Percentiles rank a stretch among this genome's conserved stretches.
These are phyloP conservation scores for Craterocephalus amniculus DNA, from an alignment of 2,797 vertebrate genomes.

Conservation along the genomic window DNA sequence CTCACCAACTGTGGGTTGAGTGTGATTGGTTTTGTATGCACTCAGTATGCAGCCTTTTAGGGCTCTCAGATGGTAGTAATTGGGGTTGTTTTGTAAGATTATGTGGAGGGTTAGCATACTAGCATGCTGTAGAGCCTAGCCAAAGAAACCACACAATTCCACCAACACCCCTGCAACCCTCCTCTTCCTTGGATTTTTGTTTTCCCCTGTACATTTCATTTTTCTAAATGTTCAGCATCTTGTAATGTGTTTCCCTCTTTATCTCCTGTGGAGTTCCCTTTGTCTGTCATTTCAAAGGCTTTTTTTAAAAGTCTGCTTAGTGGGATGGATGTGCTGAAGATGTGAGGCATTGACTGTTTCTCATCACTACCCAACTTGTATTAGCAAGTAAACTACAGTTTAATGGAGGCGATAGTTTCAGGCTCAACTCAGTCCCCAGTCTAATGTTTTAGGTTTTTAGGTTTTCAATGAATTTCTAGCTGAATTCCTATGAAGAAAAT, in stretches of 20 bases:
- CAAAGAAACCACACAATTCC: constrained; percentile 78
- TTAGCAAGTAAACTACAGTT: constrained; percentile 38
- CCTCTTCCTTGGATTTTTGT: constrained; percentile 46
- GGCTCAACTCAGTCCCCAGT: constrained; percentile 34
- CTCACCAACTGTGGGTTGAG: constrained; percentile 64
- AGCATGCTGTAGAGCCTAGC: constrained; percentile 76
- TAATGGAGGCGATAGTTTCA: constrained; percentile 17
- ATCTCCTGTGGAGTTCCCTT: constrained; percentile 43
- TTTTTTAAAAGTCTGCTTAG: constrained; percentile 25
- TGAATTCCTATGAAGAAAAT: constrained; percentile 16
- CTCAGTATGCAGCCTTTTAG: constrained; percentile 67
- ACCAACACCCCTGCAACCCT: constrained; percentile 58
- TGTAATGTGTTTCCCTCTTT: constrained; percentile 38
- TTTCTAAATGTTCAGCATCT: constrained; percentile 34
- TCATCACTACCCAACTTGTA: constrained; percentile 46
- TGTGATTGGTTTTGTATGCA: constrained; percentile 75
- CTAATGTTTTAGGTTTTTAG: constrained; percentile 28
- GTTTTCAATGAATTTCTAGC: constrained; percentile 25
- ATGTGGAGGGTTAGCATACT: constrained; percentile 79
- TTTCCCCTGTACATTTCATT: constrained; percentile 33
- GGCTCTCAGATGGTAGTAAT: constrained; percentile 83
- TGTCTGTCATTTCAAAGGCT: constrained; percentile 45
- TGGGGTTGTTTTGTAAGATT: constrained; percentile 77
- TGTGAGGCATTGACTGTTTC: constrained; percentile 52
- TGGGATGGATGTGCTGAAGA: constrained; percentile 41